These are phyloP conservation scores for Drosophila pectinifera DNA, from an alignment of 1,140 invertebrate species.

Conservation along the genomic window DNA sequence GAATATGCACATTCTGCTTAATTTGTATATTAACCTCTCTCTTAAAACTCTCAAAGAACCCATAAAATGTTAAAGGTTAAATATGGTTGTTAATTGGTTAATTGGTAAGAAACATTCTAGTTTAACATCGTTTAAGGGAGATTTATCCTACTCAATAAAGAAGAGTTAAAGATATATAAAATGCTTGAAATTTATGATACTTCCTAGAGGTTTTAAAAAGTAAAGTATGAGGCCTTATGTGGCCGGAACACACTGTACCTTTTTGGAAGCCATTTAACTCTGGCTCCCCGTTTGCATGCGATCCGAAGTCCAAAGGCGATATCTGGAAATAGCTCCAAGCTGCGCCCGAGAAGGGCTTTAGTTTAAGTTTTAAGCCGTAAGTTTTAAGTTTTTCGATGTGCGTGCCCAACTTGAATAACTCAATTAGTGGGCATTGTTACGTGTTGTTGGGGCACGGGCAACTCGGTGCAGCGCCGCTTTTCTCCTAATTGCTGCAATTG, in stretches of 20 bases:
- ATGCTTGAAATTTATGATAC: too few species aligned
- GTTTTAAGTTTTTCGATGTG: constrained; percentile 18
- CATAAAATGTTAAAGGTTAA: too few species aligned
- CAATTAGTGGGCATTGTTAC: constrained; percentile 66
- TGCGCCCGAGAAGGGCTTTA: constrained; percentile 13
- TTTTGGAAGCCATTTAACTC: not conserved
- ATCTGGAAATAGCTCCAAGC: constrained; percentile 42
- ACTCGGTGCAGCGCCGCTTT: constrained; percentile 13
- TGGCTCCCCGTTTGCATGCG: constrained; percentile 6
- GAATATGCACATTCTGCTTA: too few species aligned
- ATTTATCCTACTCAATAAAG: too few species aligned
- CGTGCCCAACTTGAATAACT: constrained; percentile 66
- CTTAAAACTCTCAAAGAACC: too few species aligned
- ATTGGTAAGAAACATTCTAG: too few species aligned
- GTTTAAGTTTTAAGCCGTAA: constrained; percentile 25
- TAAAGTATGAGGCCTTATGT: not conserved
- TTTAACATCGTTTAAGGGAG: too few species aligned
- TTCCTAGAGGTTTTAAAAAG: too few species aligned
- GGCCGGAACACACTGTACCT: not conserved
- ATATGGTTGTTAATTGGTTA: too few species aligned
- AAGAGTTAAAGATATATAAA: too few species aligned
- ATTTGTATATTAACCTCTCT: too few species aligned
- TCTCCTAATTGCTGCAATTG: constrained; percentile 29
- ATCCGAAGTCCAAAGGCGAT: constrained; percentile 11
- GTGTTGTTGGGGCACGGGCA: not conserved